Conservation (phyloP, 2,113 vertebrate species). For the Enhydra lutris region DNA sequence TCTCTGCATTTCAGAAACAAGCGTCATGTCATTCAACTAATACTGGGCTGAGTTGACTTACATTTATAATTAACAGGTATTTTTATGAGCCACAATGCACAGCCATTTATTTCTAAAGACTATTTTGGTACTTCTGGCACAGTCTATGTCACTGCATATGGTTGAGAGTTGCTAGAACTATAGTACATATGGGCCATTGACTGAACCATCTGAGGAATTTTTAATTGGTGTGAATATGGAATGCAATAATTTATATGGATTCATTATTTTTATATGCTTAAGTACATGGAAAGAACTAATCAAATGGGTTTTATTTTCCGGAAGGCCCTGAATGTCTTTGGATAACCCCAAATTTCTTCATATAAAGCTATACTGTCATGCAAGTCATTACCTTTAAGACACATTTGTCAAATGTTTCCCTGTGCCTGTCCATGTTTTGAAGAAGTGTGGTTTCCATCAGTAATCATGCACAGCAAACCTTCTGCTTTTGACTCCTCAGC, state of each 20-base stretch:
- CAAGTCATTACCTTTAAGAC: conserved; percentile 11
- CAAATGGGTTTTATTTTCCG: conserved; percentile 47
- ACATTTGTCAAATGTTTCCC: conserved; percentile 7
- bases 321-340: conserved; percentile 32
- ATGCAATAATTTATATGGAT: conserved; percentile 45
- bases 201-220: conserved; percentile 51
- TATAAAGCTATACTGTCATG: background rate
- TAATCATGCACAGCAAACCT: background rate
- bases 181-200: conserved; percentile 56
- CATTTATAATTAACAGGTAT: conserved; percentile 55
- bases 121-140: conserved; percentile 58
- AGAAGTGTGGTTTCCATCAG: background rate
- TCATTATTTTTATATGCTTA: conserved; percentile 64
- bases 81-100: conserved; percentile 35
- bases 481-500: background rate
- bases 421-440: background rate
- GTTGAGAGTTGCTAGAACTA: conserved; percentile 18
- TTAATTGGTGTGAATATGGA: conserved; percentile 56
- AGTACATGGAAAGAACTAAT: conserved; percentile 34
- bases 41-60: background rate
- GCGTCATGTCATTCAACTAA: conserved; percentile 27
- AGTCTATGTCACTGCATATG: conserved; percentile 30
- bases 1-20: conserved; percentile 57
- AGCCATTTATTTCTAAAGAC: conserved; percentile 37
- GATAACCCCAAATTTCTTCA: background rate